Evolutionary conservation across 2,888 invertebrate species (phyloP).

Genomic region (Chydorus sphaericus): DNA sequence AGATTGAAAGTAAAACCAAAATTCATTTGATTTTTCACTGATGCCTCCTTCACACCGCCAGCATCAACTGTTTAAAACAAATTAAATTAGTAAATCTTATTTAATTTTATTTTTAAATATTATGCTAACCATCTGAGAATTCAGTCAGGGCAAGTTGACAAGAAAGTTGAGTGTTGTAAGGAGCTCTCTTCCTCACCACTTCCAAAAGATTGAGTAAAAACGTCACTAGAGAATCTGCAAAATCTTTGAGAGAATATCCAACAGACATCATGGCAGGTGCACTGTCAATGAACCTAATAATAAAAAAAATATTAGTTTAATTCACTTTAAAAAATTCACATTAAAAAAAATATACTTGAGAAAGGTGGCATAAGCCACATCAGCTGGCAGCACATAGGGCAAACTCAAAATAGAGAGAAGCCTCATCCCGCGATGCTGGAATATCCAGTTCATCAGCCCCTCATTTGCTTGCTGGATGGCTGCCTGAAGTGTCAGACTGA

Average conservation of each 20-base stretch:
- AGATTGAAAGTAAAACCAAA: constrained; percentile 45
- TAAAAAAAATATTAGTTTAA: not conserved
- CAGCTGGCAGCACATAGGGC: constrained; percentile 76
- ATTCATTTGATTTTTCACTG: constrained; percentile 39
- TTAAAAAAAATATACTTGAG: constrained; percentile 51
- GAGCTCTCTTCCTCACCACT: constrained; percentile 33
- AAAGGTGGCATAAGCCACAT: constrained; percentile 70
- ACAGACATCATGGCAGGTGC: constrained; percentile 53
- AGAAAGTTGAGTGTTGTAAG: constrained; percentile 39
- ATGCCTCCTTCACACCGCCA: constrained; percentile 24
- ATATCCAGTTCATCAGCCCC: constrained; percentile 78
- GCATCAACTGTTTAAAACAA: constrained; percentile 15
- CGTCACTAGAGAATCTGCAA: not conserved
- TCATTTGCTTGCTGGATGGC: constrained; percentile 85
- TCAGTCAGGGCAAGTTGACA: constrained; percentile 52
- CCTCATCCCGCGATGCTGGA: constrained; percentile 66
- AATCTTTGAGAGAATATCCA: constrained; percentile 29
- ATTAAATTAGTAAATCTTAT: constrained; percentile 15
- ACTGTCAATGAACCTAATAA: not conserved
- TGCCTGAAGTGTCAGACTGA: constrained; percentile 78
- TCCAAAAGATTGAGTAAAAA: constrained; percentile 36
- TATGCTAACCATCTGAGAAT: constrained; percentile 35
- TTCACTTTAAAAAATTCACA: not conserved
- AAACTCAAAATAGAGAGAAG: constrained; percentile 62
- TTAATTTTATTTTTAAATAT: not conserved